Evolutionary conservation across 2,797 vertebrate species (phyloP).

Genomic region (Babyrousa celebensis): DNA sequence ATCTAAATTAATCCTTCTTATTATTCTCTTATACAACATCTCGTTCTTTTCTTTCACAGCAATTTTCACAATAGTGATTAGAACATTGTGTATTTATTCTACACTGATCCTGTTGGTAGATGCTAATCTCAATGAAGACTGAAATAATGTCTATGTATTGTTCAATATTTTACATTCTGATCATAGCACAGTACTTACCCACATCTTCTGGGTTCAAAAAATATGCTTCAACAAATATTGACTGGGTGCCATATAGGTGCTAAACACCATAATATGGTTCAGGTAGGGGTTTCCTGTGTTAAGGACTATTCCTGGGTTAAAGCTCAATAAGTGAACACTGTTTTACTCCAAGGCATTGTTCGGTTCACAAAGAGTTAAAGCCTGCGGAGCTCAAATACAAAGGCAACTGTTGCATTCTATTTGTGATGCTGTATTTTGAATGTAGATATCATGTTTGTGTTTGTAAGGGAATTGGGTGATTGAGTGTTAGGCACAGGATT

Average conservation of each 20-base stretch:
- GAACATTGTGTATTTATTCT: neutral
- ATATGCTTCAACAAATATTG: neutral
- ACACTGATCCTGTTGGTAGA: neutral
- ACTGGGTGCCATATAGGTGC: neutral
- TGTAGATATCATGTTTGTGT: neutral
- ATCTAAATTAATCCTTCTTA: neutral
- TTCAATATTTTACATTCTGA: neutral
- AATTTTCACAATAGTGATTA: neutral
- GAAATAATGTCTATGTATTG: neutral
- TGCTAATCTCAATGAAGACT: neutral
- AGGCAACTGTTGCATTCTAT: neutral
- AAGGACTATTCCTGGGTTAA: neutral
- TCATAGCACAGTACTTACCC: neutral
- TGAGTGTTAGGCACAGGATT: too few relatives aligned
- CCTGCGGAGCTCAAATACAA: neutral
- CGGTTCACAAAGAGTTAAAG: slow-evolving; percentile 14
- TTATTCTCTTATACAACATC: neutral
- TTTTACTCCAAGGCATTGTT: slow-evolving; percentile 2
- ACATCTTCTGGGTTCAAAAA: neutral
- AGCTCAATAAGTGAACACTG: neutral
- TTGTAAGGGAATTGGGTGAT: neutral
- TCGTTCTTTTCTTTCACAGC: neutral
- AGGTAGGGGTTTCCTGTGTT: neutral
- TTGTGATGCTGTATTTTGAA: neutral
- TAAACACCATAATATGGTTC: neutral